Evolutionary conservation across 2,888 invertebrate species (phyloP), one percentile per base, ranked within the genome.

Genomic region (Xestia sexstrigata): DNA sequence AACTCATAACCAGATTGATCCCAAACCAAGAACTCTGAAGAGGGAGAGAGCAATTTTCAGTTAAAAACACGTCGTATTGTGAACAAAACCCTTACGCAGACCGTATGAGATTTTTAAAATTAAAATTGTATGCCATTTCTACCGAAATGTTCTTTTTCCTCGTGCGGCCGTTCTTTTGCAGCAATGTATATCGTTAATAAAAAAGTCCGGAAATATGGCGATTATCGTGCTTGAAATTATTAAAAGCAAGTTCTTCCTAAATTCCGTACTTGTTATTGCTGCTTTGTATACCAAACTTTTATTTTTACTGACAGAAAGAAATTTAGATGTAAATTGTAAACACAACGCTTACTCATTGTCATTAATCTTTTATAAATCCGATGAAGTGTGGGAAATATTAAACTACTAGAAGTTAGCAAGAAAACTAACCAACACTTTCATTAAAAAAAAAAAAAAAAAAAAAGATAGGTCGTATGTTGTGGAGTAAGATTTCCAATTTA

Each of bases 101-200:
- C 20, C 23, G 30, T 4, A 45, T 45, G 73, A 73, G 49, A 65
- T 42, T 72, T 55, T 67, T 11, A 1, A 55, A 66, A 73, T 42
- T 67, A 30, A 55, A 73, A 42, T 52, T 66, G 15, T 26, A 67
- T 66, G 15, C 26, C 26, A 4, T 52, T 65, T 23, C 66, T 23
- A 49, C 26, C 23, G 66, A 42, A 52, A 73, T 73, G 30, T 23
- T 73, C 4, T 30, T 45, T 67, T 35, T 68, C 6, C 5, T 13
- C 15, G 45, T 11, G 58, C 20, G 23, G 35, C 9, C 20, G 35
- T 20, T n/a, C 23, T 49, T 47, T 74, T 39, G 15, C 23, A 69
- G 15, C 26, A 45, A 20, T n/a, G 58, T 47, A 42, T 15, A 9
- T 60, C 15, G n/a, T 20, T 35, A 8, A 15, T 47, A 15, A 15